Conservation (phyloP, 2,888 invertebrate genomes). For the Athalia rosae region DNA sequence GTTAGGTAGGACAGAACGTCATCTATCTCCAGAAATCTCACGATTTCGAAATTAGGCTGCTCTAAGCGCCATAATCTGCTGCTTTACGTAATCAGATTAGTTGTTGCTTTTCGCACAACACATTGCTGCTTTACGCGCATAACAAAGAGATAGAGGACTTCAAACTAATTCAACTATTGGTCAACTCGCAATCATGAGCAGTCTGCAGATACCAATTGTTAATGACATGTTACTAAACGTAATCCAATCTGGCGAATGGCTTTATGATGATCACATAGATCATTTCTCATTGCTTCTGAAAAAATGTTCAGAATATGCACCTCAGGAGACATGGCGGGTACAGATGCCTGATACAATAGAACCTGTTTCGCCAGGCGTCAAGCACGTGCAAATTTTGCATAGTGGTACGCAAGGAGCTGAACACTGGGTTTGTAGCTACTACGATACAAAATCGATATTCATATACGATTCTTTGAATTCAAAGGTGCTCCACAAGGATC, state of each 20-base stretch:
- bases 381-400: constrained; percentile 51
- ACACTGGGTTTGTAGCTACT: constrained; percentile 50
- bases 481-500: constrained; percentile 42
- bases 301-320: constrained; percentile 34
- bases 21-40: too few species aligned
- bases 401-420: constrained; percentile 26
- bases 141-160: not conserved
- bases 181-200: not conserved
- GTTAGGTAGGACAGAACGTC: too few species aligned
- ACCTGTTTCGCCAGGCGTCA: constrained; percentile 35
- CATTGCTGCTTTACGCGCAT: not conserved
- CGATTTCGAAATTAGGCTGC: too few species aligned
- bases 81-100: too few species aligned
- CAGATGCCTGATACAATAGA: constrained; percentile 43
- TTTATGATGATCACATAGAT: constrained; percentile 46
- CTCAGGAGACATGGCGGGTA: constrained; percentile 33
- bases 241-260: not conserved
- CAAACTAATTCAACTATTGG: not conserved
- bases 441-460: constrained; percentile 43
- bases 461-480: constrained; percentile 48
- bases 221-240: not conserved
- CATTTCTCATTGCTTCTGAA: constrained; percentile 40
- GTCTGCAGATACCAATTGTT: not conserved
- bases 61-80: too few species aligned
- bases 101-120: not conserved